Conservation (phyloP, 2,113 vertebrate genomes). For the Rhipidura dahli region DNA sequence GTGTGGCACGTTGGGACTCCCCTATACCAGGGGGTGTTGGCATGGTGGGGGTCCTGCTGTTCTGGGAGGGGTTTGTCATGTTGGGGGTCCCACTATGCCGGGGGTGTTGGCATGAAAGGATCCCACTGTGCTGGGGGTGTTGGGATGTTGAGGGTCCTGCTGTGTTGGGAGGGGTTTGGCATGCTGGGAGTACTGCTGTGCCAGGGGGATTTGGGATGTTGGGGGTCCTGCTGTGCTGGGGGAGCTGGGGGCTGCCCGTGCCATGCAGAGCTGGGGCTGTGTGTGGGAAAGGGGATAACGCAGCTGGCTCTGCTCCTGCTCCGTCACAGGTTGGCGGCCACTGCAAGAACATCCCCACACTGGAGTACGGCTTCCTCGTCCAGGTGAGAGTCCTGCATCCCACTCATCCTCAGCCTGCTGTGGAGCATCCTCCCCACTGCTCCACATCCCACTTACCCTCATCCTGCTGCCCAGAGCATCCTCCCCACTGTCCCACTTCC, state of each 20-base stretch:
- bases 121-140: neutral
- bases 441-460: neutral
- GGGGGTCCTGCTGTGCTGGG: neutral
- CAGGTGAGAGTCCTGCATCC: conserved; percentile 76
- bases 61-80: rapidly evolving
- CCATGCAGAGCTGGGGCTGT: neutral
- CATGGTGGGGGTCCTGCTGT: rapidly evolving
- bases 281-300: neutral
- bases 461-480: neutral
- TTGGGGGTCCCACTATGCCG: rapidly evolving
- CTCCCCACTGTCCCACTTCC: rapidly evolving
- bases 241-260: rapidly evolving
- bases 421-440: neutral
- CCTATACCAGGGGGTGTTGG: neutral
- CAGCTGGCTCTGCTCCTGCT: conserved; percentile 2
- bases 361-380: conserved; percentile 98
- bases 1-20: too few species aligned
- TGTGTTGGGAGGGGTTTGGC: neutral
- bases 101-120: rapidly evolving
- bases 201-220: neutral
- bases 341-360: conserved; percentile 96
- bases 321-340: conserved; percentile 90
- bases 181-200: neutral
- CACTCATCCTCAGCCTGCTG: neutral
- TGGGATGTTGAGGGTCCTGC: neutral